Evolutionary conservation across 1,140 invertebrate species (phyloP).

Genomic region (Pygmarrhopalites habei): DNA sequence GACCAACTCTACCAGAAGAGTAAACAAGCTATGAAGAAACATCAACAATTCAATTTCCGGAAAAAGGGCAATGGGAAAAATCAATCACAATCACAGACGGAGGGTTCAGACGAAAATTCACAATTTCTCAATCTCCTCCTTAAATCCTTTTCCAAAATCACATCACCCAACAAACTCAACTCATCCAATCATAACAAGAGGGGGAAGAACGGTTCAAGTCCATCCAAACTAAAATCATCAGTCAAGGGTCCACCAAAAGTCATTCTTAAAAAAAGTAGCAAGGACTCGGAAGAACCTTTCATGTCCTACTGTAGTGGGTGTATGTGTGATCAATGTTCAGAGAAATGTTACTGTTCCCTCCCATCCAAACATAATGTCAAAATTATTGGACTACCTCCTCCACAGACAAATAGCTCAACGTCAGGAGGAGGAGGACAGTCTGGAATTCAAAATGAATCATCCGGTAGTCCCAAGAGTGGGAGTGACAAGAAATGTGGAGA

Average conservation of each 20-base stretch:
- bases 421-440: constrained; percentile 1
- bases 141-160: constrained; percentile 37
- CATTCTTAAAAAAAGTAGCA: constrained; percentile 29
- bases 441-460: too few species aligned
- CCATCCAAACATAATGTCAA: constrained; percentile 27
- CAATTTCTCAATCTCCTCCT: constrained; percentile 32
- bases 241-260: constrained; percentile 18
- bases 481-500: too few species aligned
- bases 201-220: too few species aligned
- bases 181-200: background rate
- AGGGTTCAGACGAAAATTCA: constrained; percentile 24
- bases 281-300: constrained; percentile 26
- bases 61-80: constrained; percentile 18
- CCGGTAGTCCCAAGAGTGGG: too few species aligned
- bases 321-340: constrained; percentile 46
- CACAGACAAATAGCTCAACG: constrained; percentile 14
- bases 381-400: constrained; percentile 39
- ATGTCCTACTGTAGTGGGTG: constrained; percentile 38
- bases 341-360: constrained; percentile 66
- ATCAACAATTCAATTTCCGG: constrained; percentile 42
- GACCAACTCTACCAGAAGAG: constrained; percentile 82
- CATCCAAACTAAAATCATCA: too few species aligned
- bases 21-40: constrained; percentile 77
- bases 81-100: background rate
- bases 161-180: background rate